Conservation (phyloP, 2,888 invertebrate genomes). For the Pandemis heparana region DNA sequence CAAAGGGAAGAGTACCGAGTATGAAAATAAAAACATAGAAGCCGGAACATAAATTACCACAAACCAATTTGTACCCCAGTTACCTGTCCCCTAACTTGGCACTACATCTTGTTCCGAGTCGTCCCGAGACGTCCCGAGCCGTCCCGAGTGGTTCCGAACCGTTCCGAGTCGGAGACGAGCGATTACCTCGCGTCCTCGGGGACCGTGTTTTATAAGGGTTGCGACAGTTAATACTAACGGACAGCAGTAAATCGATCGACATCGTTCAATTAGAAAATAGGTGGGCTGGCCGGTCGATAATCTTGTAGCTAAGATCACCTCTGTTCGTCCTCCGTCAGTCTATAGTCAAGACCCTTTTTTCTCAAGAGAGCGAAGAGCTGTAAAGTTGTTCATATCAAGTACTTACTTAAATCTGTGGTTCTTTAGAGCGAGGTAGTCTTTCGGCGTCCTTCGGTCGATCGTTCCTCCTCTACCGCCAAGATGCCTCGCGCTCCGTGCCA, state of each 20-base stretch:
- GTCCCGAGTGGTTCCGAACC: neutral
- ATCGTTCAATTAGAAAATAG: neutral
- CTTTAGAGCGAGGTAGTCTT: no score
- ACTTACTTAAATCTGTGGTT: no score
- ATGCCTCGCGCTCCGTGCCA: no score
- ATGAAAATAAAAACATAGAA: neutral
- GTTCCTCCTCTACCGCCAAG: no score
- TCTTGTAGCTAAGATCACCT: no score
- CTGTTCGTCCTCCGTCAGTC: no score
- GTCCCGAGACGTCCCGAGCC: neutral
- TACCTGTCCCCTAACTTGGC: conserved; percentile 13
- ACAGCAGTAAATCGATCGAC: neutral
- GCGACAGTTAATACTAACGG: neutral
- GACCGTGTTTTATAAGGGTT: conserved; percentile 9
- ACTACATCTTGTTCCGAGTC: neutral
- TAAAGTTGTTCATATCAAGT: no score
- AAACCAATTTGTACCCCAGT: conserved; percentile 16
- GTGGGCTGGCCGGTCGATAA: no score
- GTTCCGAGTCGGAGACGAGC: conserved; percentile 2
- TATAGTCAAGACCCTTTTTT: no score
- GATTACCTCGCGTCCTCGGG: neutral
- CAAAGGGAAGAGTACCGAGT: neutral
- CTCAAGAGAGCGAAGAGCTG: no score
- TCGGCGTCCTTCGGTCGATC: no score
- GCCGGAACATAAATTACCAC: conserved; percentile 6